Conservation (phyloP, 2,888 invertebrate species). For the Sminthurides aquaticus region DNA sequence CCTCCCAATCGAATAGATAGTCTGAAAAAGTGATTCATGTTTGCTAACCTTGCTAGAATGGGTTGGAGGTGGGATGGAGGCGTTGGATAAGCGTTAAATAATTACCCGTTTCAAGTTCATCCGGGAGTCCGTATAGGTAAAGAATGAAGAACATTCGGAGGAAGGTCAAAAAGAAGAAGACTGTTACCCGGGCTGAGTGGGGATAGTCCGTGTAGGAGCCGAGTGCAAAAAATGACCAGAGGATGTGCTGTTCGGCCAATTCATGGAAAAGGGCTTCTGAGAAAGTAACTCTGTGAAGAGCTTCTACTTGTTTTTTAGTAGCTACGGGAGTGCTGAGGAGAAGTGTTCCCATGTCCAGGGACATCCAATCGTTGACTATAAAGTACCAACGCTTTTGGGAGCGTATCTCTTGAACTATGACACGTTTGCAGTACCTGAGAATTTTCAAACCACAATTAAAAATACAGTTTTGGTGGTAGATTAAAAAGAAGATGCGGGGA, state of each 20-base stretch:
- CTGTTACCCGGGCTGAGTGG: neutral
- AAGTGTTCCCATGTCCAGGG: neutral
- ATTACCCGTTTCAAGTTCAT: neutral
- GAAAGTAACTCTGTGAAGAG: neutral
- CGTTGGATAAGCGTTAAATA: too few species aligned
- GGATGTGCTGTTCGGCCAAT: neutral
- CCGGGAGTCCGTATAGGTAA: neutral
- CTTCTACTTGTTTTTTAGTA: neutral
- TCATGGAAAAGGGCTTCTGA: neutral
- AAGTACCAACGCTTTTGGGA: neutral
- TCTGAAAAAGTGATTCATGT: neutral
- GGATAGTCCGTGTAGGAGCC: neutral
- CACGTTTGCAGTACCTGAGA: neutral
- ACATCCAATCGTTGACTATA: neutral
- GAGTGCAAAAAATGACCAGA: neutral
- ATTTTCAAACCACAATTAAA: neutral
- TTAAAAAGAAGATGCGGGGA: neutral
- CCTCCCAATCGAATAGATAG: conserved; percentile 1
- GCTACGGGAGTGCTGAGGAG: neutral
- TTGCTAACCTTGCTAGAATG: too few species aligned
- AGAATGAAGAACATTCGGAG: neutral
- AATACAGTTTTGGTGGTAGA: neutral
- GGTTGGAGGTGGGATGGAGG: neutral
- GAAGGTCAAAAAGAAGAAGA: neutral
- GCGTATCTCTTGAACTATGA: neutral